phyloP scores from a whole-genome alignment of 2,113 vertebrate species.

The Limanda limanda region DNA sequence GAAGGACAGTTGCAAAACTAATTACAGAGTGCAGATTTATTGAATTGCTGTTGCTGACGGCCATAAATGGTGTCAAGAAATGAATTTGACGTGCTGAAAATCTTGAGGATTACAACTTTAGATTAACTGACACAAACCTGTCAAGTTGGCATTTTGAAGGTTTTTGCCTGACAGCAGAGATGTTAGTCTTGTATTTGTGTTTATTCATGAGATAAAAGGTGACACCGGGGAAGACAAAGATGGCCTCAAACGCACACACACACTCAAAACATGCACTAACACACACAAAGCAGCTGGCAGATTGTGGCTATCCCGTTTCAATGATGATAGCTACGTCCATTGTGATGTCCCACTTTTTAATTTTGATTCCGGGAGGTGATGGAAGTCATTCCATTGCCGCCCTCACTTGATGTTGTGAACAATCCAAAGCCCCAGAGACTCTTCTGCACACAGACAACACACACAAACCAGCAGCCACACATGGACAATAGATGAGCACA shows the following conservation, averaged over 20 bases:
- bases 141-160: constrained; percentile 44
- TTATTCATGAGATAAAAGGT: constrained; percentile 46
- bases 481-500: constrained; percentile 34
- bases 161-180: constrained; percentile 44
- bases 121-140: constrained; percentile 11
- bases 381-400: constrained; percentile 45
- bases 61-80: background rate
- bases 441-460: constrained; percentile 13
- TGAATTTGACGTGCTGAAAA: constrained; percentile 22
- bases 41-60: background rate
- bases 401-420: constrained; percentile 58
- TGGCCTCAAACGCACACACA: constrained; percentile 23
- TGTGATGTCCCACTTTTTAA: constrained; percentile 58
- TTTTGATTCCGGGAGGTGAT: constrained; percentile 57
- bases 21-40: background rate
- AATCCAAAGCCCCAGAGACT: constrained; percentile 41
- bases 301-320: constrained; percentile 54
- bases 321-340: constrained; percentile 57
- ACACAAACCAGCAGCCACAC: constrained; percentile 17
- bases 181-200: constrained; percentile 55
- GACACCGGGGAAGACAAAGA: constrained; percentile 27
- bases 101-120: constrained; percentile 36
- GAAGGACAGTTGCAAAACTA: background rate
- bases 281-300: constrained; percentile 58
- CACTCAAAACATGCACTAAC: constrained; percentile 8